Evolutionary conservation across 2,888 invertebrate genomes (phyloP).

Genomic region (Tolmerus cingulatus): DNA sequence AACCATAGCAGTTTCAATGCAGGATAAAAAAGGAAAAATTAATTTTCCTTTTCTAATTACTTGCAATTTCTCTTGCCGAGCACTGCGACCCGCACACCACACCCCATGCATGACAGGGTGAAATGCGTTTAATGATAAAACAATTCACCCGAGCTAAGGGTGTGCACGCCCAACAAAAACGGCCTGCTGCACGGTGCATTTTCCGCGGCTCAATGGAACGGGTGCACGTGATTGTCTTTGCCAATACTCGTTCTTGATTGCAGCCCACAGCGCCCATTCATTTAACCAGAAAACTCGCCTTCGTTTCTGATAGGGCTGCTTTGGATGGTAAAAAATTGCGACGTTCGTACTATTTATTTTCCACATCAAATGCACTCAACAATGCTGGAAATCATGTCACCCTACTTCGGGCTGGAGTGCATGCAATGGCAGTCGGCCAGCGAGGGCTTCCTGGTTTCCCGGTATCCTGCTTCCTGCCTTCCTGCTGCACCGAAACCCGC

Average conservation of each 20-base stretch:
- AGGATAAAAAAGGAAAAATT: conserved; percentile 37
- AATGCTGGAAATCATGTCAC: conserved; percentile 37
- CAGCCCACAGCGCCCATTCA: conserved; percentile 42
- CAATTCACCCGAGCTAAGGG: conserved; percentile 42
- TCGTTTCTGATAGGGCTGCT: conserved; percentile 13
- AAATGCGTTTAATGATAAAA: conserved; percentile 48
- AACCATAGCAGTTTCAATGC: neutral
- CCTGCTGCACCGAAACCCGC: neutral
- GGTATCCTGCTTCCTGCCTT: neutral
- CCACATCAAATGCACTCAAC: conserved; percentile 47
- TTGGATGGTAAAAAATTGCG: conserved; percentile 3
- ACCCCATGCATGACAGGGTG: conserved; percentile 9
- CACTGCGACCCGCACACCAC: neutral
- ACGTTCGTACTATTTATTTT: conserved; percentile 40
- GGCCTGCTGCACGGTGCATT: conserved; percentile 30
- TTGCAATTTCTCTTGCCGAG: conserved; percentile 42
- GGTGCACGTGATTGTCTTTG: conserved; percentile 46
- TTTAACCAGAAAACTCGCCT: conserved; percentile 41
- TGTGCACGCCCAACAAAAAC: conserved; percentile 7
- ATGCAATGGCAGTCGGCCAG: neutral
- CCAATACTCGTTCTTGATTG: conserved; percentile 44
- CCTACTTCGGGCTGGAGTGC: neutral
- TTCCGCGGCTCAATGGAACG: conserved; percentile 27
- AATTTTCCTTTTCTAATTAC: conserved; percentile 49
- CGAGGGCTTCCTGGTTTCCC: neutral